Base-by-base conservation (phyloP, 2,888 invertebrate species). In the Synergus itoensis region DNA sequence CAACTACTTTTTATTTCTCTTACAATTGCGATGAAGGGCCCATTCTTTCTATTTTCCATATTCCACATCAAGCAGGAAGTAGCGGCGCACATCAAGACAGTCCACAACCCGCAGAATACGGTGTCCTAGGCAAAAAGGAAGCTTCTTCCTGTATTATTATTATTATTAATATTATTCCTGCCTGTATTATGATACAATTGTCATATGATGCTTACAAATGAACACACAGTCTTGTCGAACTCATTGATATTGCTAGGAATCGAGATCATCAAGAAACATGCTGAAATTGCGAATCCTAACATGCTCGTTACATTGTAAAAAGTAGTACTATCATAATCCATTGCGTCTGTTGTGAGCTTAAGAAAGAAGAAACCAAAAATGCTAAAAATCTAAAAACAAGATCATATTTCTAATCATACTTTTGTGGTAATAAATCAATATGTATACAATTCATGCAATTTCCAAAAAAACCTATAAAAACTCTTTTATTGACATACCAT, bases 331-430 rank as follows among this genome's bases (percentile, higher is more conserved):
- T 73, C 73, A 53, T 73, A 73, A 8, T 73, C 73, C 16, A n/a
- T 48, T 28, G 73, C 53, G 1, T 73, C 73, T 11, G 53, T 53
- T 73, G 73, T 9, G 4, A 73, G 73, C 28, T 73, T 73, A 11
- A 73, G 73, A 12, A 73, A 73, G 53, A 73, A 73, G 36, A 73
- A 73, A 36, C 73, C 73, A 73, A 73, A 73, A n/a, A 73, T 53
- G 36, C 40, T 73, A 53, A 53, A 73, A 73, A 73, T 73, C 73
- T 73, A 53, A 53, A 53, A 69, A 53, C 5, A 12, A 67, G 3
- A 45, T 21, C 12, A 67, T n/a, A 53, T n/a, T 7, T 36, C 7
- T 7, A 2, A 45, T 45, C 3, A 45, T 45, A 45, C 45, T 45
- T 45, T 7, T 45, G 45, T 45, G 14, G 36, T 7, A 36, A 36